These are phyloP conservation scores for Lophotis ruficrista DNA, from an alignment of 2,113 vertebrate genomes.

Conservation along the genomic window DNA sequence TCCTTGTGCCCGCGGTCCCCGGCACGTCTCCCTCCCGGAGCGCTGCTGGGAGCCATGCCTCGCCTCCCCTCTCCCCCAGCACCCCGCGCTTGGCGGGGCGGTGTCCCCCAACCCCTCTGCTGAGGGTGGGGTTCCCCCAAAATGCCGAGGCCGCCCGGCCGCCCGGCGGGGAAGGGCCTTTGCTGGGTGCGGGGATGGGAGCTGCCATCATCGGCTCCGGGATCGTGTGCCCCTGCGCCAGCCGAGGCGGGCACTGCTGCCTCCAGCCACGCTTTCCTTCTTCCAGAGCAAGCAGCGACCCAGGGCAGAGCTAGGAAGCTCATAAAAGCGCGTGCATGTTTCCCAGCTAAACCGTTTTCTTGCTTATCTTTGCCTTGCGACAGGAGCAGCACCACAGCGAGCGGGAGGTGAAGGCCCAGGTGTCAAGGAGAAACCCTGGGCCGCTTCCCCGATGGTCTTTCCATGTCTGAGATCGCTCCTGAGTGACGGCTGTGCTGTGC, in stretches of 20 bases:
- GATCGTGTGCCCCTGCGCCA: not conserved
- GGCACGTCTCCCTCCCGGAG: not conserved
- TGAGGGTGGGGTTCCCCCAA: not conserved
- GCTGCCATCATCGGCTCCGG: not conserved
- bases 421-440: not conserved
- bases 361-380: not conserved
- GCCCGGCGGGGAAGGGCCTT: not conserved
- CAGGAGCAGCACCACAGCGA: fast-evolving
- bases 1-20: not conserved
- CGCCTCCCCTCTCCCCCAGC: not conserved
- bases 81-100: too few species aligned
- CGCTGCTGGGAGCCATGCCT: not conserved
- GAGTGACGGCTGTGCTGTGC: fast-evolving
- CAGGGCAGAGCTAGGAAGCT: too few species aligned
- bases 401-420: not conserved
- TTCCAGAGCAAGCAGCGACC: too few species aligned
- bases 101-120: not conserved
- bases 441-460: not conserved
- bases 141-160: not conserved
- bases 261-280: fast-evolving
- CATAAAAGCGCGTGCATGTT: fast-evolving
- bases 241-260: not conserved
- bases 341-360: not conserved
- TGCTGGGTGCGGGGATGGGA: not conserved
- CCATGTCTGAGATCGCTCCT: fast-evolving